phyloP scores from a whole-genome alignment of 2,888 invertebrate genomes.

The Cyclophora albipunctata region DNA sequence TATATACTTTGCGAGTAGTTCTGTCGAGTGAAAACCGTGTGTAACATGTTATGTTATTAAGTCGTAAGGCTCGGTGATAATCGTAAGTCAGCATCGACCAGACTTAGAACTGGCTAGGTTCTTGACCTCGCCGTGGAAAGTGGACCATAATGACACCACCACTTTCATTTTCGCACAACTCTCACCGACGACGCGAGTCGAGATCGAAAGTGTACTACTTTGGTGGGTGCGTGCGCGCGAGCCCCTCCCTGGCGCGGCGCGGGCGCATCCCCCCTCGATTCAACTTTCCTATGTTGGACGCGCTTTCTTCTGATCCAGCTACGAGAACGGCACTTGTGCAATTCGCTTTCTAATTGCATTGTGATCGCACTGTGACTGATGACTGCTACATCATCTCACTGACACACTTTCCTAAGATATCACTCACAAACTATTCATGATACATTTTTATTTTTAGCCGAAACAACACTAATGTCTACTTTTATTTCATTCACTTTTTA shows the following conservation, averaged over 20 bases:
- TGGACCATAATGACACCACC: constrained; percentile 71
- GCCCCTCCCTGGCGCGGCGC: constrained; percentile 22
- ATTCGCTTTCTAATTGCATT: constrained; percentile 74
- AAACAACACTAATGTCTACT: constrained; percentile 13
- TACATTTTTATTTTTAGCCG: constrained; percentile 13
- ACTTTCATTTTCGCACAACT: constrained; percentile 79
- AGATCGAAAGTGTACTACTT: constrained; percentile 75
- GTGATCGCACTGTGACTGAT: constrained; percentile 59
- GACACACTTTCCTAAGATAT: constrained; percentile 46
- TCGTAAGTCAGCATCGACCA: constrained; percentile 46
- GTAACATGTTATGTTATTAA: neutral
- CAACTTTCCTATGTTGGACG: constrained; percentile 66
- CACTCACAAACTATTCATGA: constrained; percentile 28
- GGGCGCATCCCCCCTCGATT: constrained; percentile 27
- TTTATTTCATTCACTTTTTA: constrained; percentile 2
- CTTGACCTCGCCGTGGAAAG: constrained; percentile 69
- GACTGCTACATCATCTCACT: constrained; percentile 52
- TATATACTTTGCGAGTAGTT: no score
- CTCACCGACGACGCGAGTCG: constrained; percentile 63
- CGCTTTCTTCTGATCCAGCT: constrained; percentile 62
- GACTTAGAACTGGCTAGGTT: constrained; percentile 54
- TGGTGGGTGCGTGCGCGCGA: constrained; percentile 65
- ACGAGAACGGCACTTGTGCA: constrained; percentile 54
- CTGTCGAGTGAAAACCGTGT: neutral
- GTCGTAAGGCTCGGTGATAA: constrained; percentile 18